phyloP scores from a whole-genome alignment of 2,888 invertebrate species.

The Phytoseiulus persimilis region DNA sequence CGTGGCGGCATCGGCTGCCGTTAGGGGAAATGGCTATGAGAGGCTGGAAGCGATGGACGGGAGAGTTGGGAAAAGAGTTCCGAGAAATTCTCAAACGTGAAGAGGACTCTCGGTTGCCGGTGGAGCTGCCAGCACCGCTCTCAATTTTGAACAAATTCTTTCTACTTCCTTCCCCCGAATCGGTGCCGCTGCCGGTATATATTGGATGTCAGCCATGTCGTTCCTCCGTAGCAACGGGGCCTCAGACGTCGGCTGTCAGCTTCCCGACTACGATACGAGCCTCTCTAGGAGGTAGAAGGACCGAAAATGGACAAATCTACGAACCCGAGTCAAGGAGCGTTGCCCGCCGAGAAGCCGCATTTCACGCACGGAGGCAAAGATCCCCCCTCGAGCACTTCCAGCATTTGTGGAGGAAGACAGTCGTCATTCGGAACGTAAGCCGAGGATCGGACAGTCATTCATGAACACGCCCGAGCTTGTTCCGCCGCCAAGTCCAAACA shows the following conservation, averaged over 20 bases:
- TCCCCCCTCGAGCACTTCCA: too few relatives aligned
- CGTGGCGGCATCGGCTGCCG: neutral
- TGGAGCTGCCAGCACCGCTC: neutral
- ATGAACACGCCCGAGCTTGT: too few relatives aligned
- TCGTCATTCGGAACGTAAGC: too few relatives aligned
- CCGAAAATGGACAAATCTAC: neutral
- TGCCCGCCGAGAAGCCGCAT: neutral
- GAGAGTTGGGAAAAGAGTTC: neutral
- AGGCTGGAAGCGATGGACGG: neutral
- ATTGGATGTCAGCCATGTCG: neutral
- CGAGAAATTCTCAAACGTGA: neutral
- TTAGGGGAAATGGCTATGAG: neutral
- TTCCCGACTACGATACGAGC: neutral
- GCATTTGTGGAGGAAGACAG: too few relatives aligned
- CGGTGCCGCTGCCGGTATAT: neutral
- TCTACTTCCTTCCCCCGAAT: neutral
- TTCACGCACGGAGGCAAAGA: too few relatives aligned
- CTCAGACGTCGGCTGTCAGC: neutral
- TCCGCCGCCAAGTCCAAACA: too few relatives aligned
- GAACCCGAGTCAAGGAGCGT: neutral
- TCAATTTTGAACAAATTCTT: neutral
- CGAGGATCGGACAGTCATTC: too few relatives aligned
- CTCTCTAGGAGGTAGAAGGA: neutral
- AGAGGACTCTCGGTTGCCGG: neutral
- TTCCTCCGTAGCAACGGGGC: neutral